Base-by-base conservation (phyloP, 2,113 vertebrate genomes). In the Machaerirhynchus nigripectus region DNA sequence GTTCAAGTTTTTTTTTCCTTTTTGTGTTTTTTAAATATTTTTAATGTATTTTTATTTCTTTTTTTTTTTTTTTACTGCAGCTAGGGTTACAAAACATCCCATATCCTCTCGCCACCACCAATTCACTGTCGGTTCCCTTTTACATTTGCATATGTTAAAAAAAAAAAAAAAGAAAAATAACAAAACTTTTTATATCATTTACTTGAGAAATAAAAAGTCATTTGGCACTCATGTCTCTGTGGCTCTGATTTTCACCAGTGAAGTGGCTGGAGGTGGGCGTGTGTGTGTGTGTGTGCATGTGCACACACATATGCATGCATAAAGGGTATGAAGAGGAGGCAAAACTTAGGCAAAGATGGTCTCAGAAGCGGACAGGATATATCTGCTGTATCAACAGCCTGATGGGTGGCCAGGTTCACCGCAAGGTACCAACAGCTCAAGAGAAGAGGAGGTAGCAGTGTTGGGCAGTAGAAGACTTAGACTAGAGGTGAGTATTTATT, bases 401-500 rank as follows among this genome's bases (percentile, higher is more conserved):
- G 57, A 78, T 53, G 74, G 40, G 71, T 92, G 76, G 68, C 85
- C 70, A 56, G 42, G 64, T 74, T 87, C 78, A 84, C 53, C 40
- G 0, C 69, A 87, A 95, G 74, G 88, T 75, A 90, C 84, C 80
- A 92, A 90, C 86, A 94, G 88, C 81, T 95, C 86, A 93, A 79
- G 93, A 97, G 92, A 95, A 97, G 84, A 96, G 95, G 95, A 94
- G 92, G 94, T 94, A 95, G 94, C 89, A 86, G 85, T 90, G 89
- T 92, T 86, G 76, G 89, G 95, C 95, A 97, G 95, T 92, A 90
- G 87, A 92, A 86, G 83, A 95, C 83, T 95, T 96, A 84, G 56
- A 83, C 79, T 90, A 74, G 73, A 92, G 86, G 86, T 68, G 95
- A 95, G 30, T 93, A 83, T 91, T 94, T 83, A 11, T 95, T 95